A percentile compares a stretch with the other conserved stretches of the same genome.
phyloP scores from a whole-genome alignment of 2,113 vertebrate genomes.

The Echinops telfairi region DNA sequence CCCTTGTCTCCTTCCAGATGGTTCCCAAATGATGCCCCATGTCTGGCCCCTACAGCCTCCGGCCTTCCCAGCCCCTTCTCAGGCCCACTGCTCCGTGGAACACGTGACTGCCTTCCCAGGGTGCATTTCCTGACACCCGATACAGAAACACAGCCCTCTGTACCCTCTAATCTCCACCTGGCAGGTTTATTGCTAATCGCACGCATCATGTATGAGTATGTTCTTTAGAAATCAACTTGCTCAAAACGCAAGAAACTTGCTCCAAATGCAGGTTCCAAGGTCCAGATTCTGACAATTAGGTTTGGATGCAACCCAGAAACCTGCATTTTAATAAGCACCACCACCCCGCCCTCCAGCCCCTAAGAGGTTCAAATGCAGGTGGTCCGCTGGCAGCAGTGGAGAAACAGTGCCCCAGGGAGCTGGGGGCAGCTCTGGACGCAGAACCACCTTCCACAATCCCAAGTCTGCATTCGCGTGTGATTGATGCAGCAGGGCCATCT shows the following conservation, averaged over 20 bases:
- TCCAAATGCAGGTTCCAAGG: slow-evolving; percentile 1
- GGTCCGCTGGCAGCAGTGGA: background rate
- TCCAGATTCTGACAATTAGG: slow-evolving; percentile 31
- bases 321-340: background rate
- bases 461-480: background rate
- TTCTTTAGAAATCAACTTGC: background rate
- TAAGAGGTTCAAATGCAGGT: background rate
- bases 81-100: background rate
- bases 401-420: background rate
- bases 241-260: background rate
- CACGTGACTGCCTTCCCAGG: background rate
- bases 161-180: background rate
- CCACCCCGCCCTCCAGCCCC: background rate
- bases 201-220: background rate
- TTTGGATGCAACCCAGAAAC: slow-evolving; percentile 3
- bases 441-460: background rate
- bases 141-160: background rate
- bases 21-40: background rate
- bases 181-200: background rate
- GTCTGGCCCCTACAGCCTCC: background rate
- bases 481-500: slow-evolving; percentile 37
- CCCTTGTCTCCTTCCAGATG: background rate
- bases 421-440: background rate
- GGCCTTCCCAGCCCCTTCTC: background rate
- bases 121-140: background rate